Percentiles rank a stretch among this genome's conserved stretches.
Evolutionary conservation across 2,888 invertebrate genomes (phyloP).

Genomic region (Chelonus formosanus): DNA sequence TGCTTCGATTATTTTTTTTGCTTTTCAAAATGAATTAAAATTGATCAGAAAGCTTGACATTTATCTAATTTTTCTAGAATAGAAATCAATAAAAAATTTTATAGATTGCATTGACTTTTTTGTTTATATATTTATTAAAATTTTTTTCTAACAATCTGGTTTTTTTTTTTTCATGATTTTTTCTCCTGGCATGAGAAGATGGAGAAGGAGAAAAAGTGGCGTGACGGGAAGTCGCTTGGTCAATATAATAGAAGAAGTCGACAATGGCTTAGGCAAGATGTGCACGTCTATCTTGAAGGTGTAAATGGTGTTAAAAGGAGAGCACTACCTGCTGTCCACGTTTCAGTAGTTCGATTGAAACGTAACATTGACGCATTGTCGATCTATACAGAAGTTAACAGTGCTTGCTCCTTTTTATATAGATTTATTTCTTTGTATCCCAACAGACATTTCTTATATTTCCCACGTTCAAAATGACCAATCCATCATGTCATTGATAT

Average conservation of each 20-base stretch:
- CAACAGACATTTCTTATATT: background rate
- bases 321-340: slow-evolving; percentile 42
- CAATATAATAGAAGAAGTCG: slow-evolving; percentile 39
- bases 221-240: slow-evolving; percentile 56
- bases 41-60: too few species aligned
- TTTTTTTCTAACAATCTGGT: too few species aligned
- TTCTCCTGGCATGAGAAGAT: background rate
- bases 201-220: slow-evolving; percentile 38
- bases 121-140: too few species aligned
- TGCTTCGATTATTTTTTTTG: slow-evolving; percentile 20
- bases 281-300: slow-evolving; percentile 28
- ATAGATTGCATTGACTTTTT: too few species aligned
- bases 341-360: slow-evolving; percentile 45
- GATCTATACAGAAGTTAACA: slow-evolving; percentile 8
- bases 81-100: slow-evolving; percentile 19
- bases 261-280: background rate
- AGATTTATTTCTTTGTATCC: background rate
- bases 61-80: background rate
- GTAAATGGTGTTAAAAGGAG: slow-evolving; percentile 46
- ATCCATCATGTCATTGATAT: background rate
- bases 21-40: slow-evolving; percentile 20
- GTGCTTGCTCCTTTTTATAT: background rate
- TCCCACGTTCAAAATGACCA: slow-evolving; percentile 2
- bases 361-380: slow-evolving; percentile 49
- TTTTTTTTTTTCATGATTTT: too few species aligned